Evolutionary conservation across 2,113 vertebrate genomes (phyloP).

Genomic region (Amphilophus citrinellus): DNA sequence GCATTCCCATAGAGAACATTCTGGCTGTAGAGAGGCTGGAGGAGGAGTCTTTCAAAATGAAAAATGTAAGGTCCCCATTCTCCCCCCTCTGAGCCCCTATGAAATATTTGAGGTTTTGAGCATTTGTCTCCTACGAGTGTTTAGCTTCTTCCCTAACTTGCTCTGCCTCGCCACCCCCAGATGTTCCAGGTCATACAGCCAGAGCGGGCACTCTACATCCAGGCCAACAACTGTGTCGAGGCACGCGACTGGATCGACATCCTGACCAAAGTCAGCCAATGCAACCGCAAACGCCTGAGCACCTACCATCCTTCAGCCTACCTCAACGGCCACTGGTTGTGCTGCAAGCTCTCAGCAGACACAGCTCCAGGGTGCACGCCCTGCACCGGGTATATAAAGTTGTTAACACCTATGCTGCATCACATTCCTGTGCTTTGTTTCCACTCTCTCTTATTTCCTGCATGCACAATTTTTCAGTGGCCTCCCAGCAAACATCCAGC

Average conservation of each 20-base stretch:
- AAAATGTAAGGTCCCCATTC: slow-evolving; percentile 88
- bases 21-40: slow-evolving; percentile 96
- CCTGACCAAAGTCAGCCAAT: slow-evolving; percentile 98
- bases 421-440: slow-evolving; percentile 3
- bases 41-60: slow-evolving; percentile 99
- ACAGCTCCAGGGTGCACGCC: slow-evolving; percentile 90
- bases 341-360: slow-evolving; percentile 92
- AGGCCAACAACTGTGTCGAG: slow-evolving; percentile 98
- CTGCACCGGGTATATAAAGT: slow-evolving; percentile 89
- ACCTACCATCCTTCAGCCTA: slow-evolving; percentile 97
- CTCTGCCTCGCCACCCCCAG: slow-evolving; percentile 68
- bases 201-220: slow-evolving; percentile 96
- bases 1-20: slow-evolving; percentile 98
- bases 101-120: not conserved
- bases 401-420: not conserved
- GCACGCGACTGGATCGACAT: slow-evolving; percentile 98
- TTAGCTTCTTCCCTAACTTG: not conserved
- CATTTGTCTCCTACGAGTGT: not conserved
- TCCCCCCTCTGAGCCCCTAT: not conserved
- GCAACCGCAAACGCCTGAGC: slow-evolving; percentile 94
- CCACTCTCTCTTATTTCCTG: slow-evolving; percentile 13
- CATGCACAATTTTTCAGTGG: slow-evolving; percentile 80
- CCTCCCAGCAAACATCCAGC: slow-evolving; percentile 96
- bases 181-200: slow-evolving; percentile 99
- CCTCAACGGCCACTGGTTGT: slow-evolving; percentile 98